phyloP scores from a whole-genome alignment of 2,888 invertebrate genomes.

The Parnassius smintheus region DNA sequence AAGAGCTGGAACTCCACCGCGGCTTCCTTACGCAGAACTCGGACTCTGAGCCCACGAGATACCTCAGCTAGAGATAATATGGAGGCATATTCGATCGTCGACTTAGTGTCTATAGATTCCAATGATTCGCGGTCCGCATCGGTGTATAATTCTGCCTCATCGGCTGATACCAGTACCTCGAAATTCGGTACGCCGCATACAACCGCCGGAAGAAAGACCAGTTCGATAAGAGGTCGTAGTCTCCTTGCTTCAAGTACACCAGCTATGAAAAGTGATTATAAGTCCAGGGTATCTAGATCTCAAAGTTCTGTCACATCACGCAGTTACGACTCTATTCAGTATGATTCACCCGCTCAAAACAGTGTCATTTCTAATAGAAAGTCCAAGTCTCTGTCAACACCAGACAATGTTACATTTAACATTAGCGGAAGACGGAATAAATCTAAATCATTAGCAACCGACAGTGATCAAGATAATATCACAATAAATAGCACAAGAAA shows the following conservation, averaged over 20 bases:
- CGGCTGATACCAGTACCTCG: constrained; percentile 29
- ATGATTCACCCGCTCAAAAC: constrained; percentile 1
- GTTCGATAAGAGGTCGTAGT: constrained; percentile 43
- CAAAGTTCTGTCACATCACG: neutral
- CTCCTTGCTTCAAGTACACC: constrained; percentile 57
- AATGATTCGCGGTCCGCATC: constrained; percentile 44
- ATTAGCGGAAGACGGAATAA: constrained; percentile 39
- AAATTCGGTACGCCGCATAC: constrained; percentile 47
- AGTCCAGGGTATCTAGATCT: neutral
- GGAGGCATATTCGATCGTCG: constrained; percentile 66
- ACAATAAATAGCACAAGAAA: constrained; percentile 2
- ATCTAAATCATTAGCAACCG: constrained; percentile 38
- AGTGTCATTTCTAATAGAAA: constrained; percentile 31
- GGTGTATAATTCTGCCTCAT: constrained; percentile 49
- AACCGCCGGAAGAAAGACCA: constrained; percentile 37
- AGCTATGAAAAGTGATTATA: neutral
- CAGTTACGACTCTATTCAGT: constrained; percentile 1
- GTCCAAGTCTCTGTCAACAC: constrained; percentile 48
- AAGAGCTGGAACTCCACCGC: constrained; percentile 35
- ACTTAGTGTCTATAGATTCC: constrained; percentile 58
- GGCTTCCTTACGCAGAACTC: constrained; percentile 39
- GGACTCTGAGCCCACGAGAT: constrained; percentile 43
- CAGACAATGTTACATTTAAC: constrained; percentile 45
- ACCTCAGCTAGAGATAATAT: constrained; percentile 34
- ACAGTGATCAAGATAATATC: neutral